Conservation (phyloP, 2,797 vertebrate genomes). For the Coranthus polyacanthus region DNA sequence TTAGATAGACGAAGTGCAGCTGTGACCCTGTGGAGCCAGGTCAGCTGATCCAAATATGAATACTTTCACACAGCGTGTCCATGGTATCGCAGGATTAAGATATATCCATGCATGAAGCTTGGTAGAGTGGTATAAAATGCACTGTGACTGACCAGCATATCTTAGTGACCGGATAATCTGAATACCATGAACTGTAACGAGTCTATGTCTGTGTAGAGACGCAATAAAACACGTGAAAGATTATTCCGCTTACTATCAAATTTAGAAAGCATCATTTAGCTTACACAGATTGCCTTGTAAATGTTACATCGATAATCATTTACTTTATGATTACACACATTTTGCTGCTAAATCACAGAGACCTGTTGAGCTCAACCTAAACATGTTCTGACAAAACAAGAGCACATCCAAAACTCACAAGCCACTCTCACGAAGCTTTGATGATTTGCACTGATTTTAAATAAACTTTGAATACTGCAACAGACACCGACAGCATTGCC, state of each 20-base stretch:
- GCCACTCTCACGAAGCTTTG: background rate
- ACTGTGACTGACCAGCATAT: slow-evolving; percentile 13
- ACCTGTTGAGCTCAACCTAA: slow-evolving; percentile 2
- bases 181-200: background rate
- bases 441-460: slow-evolving; percentile 56
- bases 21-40: slow-evolving; percentile 25
- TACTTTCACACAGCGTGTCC: background rate
- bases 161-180: slow-evolving; percentile 6
- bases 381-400: slow-evolving; percentile 11
- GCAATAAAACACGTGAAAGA: no score
- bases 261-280: background rate
- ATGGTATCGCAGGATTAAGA: slow-evolving; percentile 3
- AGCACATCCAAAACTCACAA: slow-evolving; percentile 4
- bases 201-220: background rate
- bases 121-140: no score
- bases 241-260: no score
- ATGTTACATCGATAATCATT: background rate
- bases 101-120: background rate
- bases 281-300: no score
- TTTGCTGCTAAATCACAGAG: slow-evolving; percentile 11
- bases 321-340: background rate
- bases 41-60: slow-evolving; percentile 33
- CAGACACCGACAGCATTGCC: background rate
- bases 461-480: slow-evolving; percentile 51
- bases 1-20: slow-evolving; percentile 23